Evolutionary conservation across 2,113 vertebrate genomes (phyloP).

Genomic region (Alaudala cheleensis): DNA sequence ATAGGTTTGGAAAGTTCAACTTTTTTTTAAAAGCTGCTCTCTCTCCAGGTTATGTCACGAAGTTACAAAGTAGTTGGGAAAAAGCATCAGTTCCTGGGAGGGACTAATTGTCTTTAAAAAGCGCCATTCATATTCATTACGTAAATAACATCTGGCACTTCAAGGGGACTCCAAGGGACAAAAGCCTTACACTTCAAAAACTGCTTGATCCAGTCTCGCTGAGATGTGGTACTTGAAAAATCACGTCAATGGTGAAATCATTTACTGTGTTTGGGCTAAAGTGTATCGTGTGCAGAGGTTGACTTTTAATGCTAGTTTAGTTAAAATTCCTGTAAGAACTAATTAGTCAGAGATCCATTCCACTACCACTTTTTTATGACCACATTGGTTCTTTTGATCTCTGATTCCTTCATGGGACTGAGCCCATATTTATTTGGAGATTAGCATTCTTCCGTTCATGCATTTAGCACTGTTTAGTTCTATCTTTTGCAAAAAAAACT

Average conservation of each 20-base stretch:
- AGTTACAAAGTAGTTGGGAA: slow-evolving; percentile 82
- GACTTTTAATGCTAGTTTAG: not conserved
- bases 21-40: slow-evolving; percentile 79
- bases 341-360: not conserved
- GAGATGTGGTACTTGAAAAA: not conserved
- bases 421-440: not conserved
- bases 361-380: not conserved
- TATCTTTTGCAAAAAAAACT: not conserved
- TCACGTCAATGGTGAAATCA: not conserved
- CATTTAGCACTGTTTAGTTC: not conserved
- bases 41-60: slow-evolving; percentile 76
- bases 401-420: not conserved
- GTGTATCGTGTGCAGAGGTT: not conserved
- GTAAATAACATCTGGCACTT: slow-evolving; percentile 76
- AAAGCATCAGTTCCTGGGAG: slow-evolving; percentile 65
- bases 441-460: not conserved
- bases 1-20: slow-evolving; percentile 74
- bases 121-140: slow-evolving; percentile 61
- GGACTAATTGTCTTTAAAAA: slow-evolving; percentile 47
- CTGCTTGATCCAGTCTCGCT: not conserved
- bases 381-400: not conserved
- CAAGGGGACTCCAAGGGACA: slow-evolving; percentile 50
- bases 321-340: not conserved
- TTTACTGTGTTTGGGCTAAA: not conserved
- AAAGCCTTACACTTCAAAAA: slow-evolving; percentile 37